Evolutionary conservation across 2,888 invertebrate genomes (phyloP).

Genomic region (Eupsilia transversa): DNA sequence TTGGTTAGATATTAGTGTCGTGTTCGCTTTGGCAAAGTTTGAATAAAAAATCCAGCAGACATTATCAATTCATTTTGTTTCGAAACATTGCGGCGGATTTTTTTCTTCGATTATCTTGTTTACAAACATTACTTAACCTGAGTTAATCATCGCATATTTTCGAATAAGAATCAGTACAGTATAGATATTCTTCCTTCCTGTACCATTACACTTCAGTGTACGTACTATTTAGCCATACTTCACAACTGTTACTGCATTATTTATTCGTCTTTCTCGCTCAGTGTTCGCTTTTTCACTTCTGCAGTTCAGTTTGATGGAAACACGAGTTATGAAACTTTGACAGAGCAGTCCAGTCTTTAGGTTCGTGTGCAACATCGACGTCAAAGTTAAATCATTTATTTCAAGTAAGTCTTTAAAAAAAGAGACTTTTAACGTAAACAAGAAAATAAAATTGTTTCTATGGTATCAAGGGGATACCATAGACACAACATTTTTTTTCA

Average conservation of each 20-base stretch:
- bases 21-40: constrained; percentile 11
- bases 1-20: constrained; percentile 7
- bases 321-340: background rate
- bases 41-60: constrained; percentile 4
- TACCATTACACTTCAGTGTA: background rate
- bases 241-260: background rate
- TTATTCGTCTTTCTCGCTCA: background rate
- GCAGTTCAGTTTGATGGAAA: background rate
- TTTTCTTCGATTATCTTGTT: background rate
- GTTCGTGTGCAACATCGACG: background rate
- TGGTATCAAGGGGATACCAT: too few relatives aligned
- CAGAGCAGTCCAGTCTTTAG: background rate
- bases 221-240: background rate
- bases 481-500: too few relatives aligned
- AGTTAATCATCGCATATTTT: background rate
- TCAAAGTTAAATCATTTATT: background rate
- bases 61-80: constrained; percentile 3
- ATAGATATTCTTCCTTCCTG: background rate
- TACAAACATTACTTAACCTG: background rate
- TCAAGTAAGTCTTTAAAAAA: background rate
- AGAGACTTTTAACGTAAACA: too few relatives aligned
- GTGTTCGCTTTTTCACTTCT: background rate
- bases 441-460: too few relatives aligned
- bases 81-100: background rate
- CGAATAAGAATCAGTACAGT: background rate